Evolutionary conservation across 2,888 invertebrate species (phyloP), one percentile per base, ranked within the genome.

Genomic region (Litoditis marina): DNA sequence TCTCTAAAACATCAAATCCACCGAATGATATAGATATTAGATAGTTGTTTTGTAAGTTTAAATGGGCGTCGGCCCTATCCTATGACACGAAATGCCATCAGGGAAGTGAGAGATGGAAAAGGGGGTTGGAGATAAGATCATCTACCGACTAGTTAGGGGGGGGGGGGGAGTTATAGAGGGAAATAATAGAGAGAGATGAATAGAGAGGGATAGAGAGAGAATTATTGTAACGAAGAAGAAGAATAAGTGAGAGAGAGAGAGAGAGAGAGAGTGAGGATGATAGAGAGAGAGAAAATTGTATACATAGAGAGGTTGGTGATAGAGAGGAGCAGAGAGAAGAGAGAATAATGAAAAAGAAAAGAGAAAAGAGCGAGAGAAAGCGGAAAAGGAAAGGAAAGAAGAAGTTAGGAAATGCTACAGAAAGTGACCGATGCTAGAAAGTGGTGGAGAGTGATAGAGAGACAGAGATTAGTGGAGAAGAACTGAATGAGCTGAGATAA

Each of bases 111-210:
- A n/a, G n/a, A n/a, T n/a, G n/a, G n/a, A n/a, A n/a, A n/a, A n/a
- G n/a, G n/a, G n/a, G n/a, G 30, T 47, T 13, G 57, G 47, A 49
- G 47, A 30, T 32, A 46, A 25, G 31, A 8, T 57, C 46, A 57
- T 57, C 49, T 31, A 2, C 19, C 25, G 32, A 36, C 57, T 32
- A 27, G 8, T 8, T 47, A 47, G 57, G 47, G 30, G 11, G 27
- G 27, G 22, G 13, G 22, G 19, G 27, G 22, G 47, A 19, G 25
- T 22, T 47, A 25, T 6, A 16, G 3, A 25, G 27, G 31, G 27
- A 27, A 42, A 19, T 19, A 19, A 42, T 16, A 42, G 42, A 42
- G 5, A 42, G 42, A 42, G 42, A 42, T 16, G 19, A 2, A 42
- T 16, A 42, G 42, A 42, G 42, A 42, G 5, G 19, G 42, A 42